A percentile compares a stretch with the other conserved stretches of the same genome.
Conservation (phyloP, 1,140 invertebrate species). For the Wiebesia pumilae region DNA sequence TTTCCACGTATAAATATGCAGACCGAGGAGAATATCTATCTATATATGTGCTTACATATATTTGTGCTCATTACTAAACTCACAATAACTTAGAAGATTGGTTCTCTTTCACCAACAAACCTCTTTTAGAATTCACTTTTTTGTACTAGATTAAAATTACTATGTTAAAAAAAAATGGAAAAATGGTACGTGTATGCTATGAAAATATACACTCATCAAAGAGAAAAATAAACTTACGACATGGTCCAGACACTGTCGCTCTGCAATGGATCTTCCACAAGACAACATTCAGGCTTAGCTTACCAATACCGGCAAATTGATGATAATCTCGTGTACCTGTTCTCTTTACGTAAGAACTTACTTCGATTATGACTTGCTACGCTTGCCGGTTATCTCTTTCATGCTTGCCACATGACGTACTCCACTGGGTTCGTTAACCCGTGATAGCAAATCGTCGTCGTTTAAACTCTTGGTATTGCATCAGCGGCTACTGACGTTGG, state of each 20-base stretch:
- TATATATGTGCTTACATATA: no score
- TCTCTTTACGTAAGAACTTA: not conserved
- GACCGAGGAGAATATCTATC: no score
- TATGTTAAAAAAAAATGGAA: no score
- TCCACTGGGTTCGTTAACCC: not conserved
- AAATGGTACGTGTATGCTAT: no score
- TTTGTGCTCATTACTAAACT: no score
- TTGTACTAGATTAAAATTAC: no score
- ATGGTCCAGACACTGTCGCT: not conserved
- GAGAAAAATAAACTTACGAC: not conserved
- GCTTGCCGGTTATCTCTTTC: not conserved
- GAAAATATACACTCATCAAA: not conserved
- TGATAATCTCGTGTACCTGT: not conserved
- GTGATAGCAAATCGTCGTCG: not conserved
- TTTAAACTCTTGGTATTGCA: not conserved
- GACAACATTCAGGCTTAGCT: not conserved
- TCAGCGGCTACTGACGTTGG: constrained; percentile 11
- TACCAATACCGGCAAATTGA: not conserved
- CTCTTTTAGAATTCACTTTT: no score
- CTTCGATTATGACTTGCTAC: not conserved
- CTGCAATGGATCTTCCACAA: not conserved
- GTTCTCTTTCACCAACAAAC: no score
- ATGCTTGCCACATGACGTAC: not conserved
- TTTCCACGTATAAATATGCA: not conserved
- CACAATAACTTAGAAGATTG: no score